phyloP scores from a whole-genome alignment of 2,113 vertebrate genomes.

The Hylia prasina region DNA sequence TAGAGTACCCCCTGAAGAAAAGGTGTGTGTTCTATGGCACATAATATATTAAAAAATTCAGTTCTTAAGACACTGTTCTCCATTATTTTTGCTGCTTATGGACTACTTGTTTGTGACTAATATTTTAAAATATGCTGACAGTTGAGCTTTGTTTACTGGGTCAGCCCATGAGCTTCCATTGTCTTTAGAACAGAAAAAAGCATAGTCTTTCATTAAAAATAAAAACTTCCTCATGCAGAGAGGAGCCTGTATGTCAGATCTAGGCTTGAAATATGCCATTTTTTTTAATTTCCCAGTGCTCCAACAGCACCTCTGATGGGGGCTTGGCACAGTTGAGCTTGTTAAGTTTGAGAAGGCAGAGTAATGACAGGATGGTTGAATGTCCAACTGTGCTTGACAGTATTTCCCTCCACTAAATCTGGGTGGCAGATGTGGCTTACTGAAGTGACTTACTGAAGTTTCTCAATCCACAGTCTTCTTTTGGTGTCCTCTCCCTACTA shows the following conservation, averaged over 20 bases:
- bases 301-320: not conserved
- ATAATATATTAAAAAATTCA: not conserved
- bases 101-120: not conserved
- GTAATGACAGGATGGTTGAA: slow-evolving; percentile 44
- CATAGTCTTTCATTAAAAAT: not conserved
- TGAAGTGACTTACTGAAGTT: slow-evolving; percentile 25
- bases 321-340: slow-evolving; percentile 2
- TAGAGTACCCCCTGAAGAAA: not conserved
- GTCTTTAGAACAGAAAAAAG: slow-evolving; percentile 23
- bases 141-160: slow-evolving; percentile 36
- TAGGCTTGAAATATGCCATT: slow-evolving; percentile 1
- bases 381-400: slow-evolving; percentile 29
- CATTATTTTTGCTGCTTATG: not conserved
- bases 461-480: not conserved
- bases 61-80: not conserved
- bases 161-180: slow-evolving; percentile 25
- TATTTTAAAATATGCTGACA: slow-evolving; percentile 39
- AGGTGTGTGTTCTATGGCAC: not conserved
- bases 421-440: slow-evolving; percentile 48
- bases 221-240: slow-evolving; percentile 26
- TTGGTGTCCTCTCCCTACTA: not conserved
- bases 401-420: slow-evolving; percentile 16
- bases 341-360: slow-evolving; percentile 18
- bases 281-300: slow-evolving; percentile 14
- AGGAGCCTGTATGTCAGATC: slow-evolving; percentile 1